Conservation (phyloP, 2,797 vertebrate species). For the Parambassis ranga region DNA sequence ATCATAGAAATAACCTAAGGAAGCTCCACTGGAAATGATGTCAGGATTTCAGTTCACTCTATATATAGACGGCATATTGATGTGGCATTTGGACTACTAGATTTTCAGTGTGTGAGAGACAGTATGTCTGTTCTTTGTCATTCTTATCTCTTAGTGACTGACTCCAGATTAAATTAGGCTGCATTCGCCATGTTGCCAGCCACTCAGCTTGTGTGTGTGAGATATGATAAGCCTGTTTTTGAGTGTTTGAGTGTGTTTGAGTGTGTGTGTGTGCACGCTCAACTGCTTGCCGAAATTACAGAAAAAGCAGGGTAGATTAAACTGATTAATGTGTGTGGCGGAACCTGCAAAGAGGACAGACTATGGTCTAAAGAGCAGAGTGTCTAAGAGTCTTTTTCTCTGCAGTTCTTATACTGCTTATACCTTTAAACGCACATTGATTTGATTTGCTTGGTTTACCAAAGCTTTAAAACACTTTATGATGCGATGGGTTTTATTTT, state of each 20-base stretch:
- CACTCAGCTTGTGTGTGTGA: slow-evolving; percentile 13
- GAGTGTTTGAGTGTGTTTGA: background rate
- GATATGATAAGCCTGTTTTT: background rate
- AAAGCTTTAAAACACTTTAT: background rate
- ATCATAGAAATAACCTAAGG: too few species aligned
- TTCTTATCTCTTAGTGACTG: slow-evolving; percentile 45
- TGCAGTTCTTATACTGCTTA: too few species aligned
- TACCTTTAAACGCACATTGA: too few species aligned
- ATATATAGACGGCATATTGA: slow-evolving; percentile 22
- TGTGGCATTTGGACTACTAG: background rate
- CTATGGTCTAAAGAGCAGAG: too few species aligned
- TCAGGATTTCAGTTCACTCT: too few species aligned
- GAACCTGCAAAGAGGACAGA: background rate
- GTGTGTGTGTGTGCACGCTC: background rate
- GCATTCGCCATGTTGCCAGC: slow-evolving; percentile 36
- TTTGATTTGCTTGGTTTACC: background rate
- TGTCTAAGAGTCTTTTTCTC: too few species aligned
- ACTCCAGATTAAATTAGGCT: slow-evolving; percentile 49
- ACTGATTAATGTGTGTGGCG: too few species aligned
- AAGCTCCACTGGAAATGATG: too few species aligned
- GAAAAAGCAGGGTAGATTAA: too few species aligned
- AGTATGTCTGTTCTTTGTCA: slow-evolving; percentile 43
- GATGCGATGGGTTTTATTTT: background rate
- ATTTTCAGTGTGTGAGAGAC: slow-evolving; percentile 4
- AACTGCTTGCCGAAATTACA: too few species aligned